These are phyloP conservation scores for Caenorhabditis elegans DNA, from an alignment of 1,140 invertebrate genomes.

Conservation along the genomic window WBcel235 BX284605.5:5857501-5858000, in stretches of 20 bases:
- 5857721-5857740: neutral
- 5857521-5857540: too few species aligned
- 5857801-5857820: neutral
- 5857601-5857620: too few species aligned
- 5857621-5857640: too few species aligned
- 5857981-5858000: neutral
- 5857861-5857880: neutral
- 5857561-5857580: too few species aligned
- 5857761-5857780: conserved; percentile 4
- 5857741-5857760: conserved; percentile 15
- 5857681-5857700: neutral
- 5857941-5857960: neutral
- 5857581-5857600: too few species aligned
- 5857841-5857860: neutral
- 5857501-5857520: too few species aligned
- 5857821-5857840: conserved; percentile 27
- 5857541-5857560: too few species aligned
- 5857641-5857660: too few species aligned
- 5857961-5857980: neutral
- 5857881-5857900: neutral
- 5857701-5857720: neutral
- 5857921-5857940: too few species aligned
- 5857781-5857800: neutral
- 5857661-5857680: too few species aligned
- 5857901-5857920: neutral